Conservation (phyloP, 2,888 invertebrate species). For the Leptinotarsa rubiginosa region DNA sequence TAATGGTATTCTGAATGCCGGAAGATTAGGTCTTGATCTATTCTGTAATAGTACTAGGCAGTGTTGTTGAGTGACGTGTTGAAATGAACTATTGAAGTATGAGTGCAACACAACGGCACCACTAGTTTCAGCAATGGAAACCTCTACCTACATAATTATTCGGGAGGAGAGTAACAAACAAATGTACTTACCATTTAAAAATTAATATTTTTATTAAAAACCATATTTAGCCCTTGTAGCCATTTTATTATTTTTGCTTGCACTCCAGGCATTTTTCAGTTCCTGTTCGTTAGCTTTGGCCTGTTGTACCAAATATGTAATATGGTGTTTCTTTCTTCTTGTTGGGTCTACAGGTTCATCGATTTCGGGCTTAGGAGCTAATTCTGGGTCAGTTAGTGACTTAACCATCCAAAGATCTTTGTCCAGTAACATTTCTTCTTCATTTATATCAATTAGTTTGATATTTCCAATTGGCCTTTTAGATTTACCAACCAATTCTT, state of each 20-base stretch:
- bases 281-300: conserved; percentile 96
- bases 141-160: too few relatives aligned
- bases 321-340: conserved; percentile 89
- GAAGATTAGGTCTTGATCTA: too few relatives aligned
- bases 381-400: conserved; percentile 79
- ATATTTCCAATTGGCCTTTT: conserved; percentile 75
- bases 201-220: conserved; percentile 71
- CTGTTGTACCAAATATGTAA: conserved; percentile 93
- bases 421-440: conserved; percentile 80
- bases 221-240: conserved; percentile 97
- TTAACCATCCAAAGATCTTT: conserved; percentile 86
- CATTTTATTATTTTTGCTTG: conserved; percentile 83
- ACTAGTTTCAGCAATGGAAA: neutral
- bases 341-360: conserved; percentile 69
- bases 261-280: conserved; percentile 93
- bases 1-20: too few relatives aligned
- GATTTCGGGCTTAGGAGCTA: conserved; percentile 66
- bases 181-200: neutral
- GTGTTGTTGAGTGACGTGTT: too few relatives aligned
- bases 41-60: too few relatives aligned
- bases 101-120: too few relatives aligned
- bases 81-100: too few relatives aligned
- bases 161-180: neutral
- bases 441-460: conserved; percentile 85
- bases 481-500: conserved; percentile 76